phyloP scores from a whole-genome alignment of 2,888 invertebrate species.

The Serripes groenlandicus region DNA sequence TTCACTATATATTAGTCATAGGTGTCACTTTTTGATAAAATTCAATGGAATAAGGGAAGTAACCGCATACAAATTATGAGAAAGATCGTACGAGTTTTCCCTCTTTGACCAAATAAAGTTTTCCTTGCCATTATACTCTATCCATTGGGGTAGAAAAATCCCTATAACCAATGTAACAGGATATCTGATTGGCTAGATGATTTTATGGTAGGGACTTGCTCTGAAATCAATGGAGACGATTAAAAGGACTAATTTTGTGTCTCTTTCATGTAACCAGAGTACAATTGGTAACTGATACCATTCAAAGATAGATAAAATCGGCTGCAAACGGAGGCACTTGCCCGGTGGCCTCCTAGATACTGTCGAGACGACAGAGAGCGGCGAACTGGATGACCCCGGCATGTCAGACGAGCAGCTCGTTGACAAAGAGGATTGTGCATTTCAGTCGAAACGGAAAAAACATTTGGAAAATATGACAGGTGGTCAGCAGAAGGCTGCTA shows the following conservation, averaged over 20 bases:
- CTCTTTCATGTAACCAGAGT: not conserved
- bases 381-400: slow-evolving; percentile 40
- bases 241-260: not conserved
- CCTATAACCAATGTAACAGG: not conserved
- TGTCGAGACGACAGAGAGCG: slow-evolving; percentile 34
- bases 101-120: not conserved
- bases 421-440: slow-evolving; percentile 50
- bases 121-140: not conserved
- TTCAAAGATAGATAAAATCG: slow-evolving; percentile 78
- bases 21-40: no score
- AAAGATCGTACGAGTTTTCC: no score
- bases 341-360: slow-evolving; percentile 72
- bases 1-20: no score
- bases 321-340: slow-evolving; percentile 80
- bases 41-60: no score
- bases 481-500: slow-evolving; percentile 26
- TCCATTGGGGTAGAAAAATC: not conserved
- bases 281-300: not conserved
- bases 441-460: slow-evolving; percentile 65
- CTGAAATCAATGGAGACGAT: slow-evolving; percentile 21
- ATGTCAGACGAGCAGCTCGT: slow-evolving; percentile 10
- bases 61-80: no score
- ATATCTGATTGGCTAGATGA: slow-evolving; percentile 16
- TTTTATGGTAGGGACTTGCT: slow-evolving; percentile 7
- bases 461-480: slow-evolving; percentile 64